Evolutionary conservation across 2,113 vertebrate species (phyloP), one percentile per base, ranked within the genome.

Genomic region (Eleginops maclovinus): DNA sequence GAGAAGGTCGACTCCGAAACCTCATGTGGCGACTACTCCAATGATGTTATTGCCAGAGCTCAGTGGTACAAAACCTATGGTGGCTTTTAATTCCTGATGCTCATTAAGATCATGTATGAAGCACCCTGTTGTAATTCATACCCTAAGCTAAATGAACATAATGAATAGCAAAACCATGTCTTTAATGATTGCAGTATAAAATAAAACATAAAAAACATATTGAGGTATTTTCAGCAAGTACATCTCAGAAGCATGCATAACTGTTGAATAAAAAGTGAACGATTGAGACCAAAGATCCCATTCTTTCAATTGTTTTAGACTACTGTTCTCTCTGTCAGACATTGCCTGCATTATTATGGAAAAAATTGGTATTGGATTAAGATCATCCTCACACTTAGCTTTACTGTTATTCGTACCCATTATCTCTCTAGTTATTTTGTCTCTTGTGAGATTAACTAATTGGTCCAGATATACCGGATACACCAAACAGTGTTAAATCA

Each of bases 41-140:
- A 80, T 47, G 87, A 93, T 13, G 88, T 91, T 4, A 83, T 83
- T 47, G 86, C 82, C 81, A 88, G 89, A 75, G 86, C 90, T 60
- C 66, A 91, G 86, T 90, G 86, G 90, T 92, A 88, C 83, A 70
- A 66, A 62, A 9, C 0, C 0, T 7, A 87, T 0, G 21, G 10
- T 11, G 13, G 63, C 2, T 88, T 40, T 55, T 84, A 63, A 71
- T 2, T 24, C 9, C 40, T 58, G 53, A 41, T 28, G 3, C 7
- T 47, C n/a, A 3, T 2, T 14, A n/a, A 13, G 12, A 51, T 9
- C 4, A 51, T 5, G 13, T 68, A 4, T 5, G 47, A 22, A 6
- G 50, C 2, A 31, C 4, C n/a, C n/a, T 60, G 13, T 46, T 40
- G 46, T 50, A 16, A 46, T 16, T 22, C 4, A 9, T 49, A 58